These are phyloP conservation scores for Boulengeromyrus knoepffleri DNA, from an alignment of 2,113 vertebrate genomes.

Conservation along the genomic window DNA sequence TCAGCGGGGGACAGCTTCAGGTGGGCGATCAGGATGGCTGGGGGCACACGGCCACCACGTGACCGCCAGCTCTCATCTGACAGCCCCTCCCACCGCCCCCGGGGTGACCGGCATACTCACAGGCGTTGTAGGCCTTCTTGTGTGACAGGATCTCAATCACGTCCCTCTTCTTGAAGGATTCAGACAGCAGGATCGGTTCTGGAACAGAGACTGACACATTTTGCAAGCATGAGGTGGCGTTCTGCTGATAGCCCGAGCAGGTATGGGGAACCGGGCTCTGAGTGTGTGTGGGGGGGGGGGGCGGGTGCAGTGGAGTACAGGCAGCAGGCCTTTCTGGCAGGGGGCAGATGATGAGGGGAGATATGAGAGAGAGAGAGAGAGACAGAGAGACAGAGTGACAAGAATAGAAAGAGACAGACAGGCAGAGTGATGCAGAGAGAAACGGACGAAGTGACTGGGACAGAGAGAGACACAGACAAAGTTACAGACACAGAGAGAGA, in stretches of 20 bases:
- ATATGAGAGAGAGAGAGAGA: not conserved
- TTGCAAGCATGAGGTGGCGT: conserved; percentile 38
- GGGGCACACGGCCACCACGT: not conserved
- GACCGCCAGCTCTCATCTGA: not conserved
- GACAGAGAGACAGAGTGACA: not conserved
- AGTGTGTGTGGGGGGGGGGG: not conserved
- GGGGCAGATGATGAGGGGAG: not conserved
- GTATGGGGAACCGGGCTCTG: not conserved
- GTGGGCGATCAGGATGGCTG: conserved; percentile 95
- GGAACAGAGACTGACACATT: conserved; percentile 66
- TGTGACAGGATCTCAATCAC: conserved; percentile 93
- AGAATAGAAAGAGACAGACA: not conserved
- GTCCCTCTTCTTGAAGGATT: conserved; percentile 91
- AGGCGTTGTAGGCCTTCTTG: conserved; percentile 97
- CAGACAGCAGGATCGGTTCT: conserved; percentile 69
- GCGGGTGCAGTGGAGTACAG: not conserved
- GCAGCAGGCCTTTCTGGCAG: not conserved
- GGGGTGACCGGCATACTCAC: conserved; percentile 58
- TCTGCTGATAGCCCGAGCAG: not conserved
- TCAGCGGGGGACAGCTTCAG: conserved; percentile 84
- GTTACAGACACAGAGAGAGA: not conserved
- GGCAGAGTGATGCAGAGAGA: not conserved
- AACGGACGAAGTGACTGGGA: not conserved
- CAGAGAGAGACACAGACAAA: not conserved
- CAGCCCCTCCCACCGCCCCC: not conserved